phyloP scores from a whole-genome alignment of 2,888 invertebrate genomes.

The Cybosia mesomella region DNA sequence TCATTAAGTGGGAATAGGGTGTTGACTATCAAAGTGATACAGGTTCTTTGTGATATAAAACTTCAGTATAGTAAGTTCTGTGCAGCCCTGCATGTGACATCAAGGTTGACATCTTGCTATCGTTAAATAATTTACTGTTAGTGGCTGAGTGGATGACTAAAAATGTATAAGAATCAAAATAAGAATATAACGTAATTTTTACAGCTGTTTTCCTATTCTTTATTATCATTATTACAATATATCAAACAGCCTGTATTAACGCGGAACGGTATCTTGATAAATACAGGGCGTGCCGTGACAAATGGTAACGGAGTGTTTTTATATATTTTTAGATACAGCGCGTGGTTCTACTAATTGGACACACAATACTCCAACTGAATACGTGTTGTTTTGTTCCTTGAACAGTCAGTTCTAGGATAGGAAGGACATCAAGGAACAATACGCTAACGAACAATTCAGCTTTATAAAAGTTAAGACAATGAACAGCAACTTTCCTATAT shows the following conservation, averaged over 20 bases:
- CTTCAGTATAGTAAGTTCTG: no score
- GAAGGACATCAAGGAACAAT: not conserved
- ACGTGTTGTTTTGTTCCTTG: constrained; percentile 51
- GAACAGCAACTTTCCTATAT: not conserved
- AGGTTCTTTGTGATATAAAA: no score
- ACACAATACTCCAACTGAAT: constrained; percentile 74
- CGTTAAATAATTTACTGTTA: not conserved
- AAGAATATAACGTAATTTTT: not conserved
- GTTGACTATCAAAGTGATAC: no score
- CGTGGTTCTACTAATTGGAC: constrained; percentile 80
- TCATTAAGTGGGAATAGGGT: no score
- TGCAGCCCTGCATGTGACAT: not conserved
- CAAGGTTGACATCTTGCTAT: not conserved
- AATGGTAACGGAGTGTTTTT: constrained; percentile 85
- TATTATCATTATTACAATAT: constrained; percentile 7
- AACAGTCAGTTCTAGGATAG: constrained; percentile 31
- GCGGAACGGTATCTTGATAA: constrained; percentile 82
- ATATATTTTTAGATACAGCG: constrained; percentile 81
- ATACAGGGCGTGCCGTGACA: constrained; percentile 84
- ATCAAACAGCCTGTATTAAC: constrained; percentile 63
- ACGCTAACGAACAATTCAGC: not conserved
- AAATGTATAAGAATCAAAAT: not conserved
- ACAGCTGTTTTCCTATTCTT: not conserved
- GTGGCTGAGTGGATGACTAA: no score
- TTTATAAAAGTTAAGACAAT: not conserved